phyloP scores from a whole-genome alignment of 2,888 invertebrate species.

The Spodoptera exigua region DNA sequence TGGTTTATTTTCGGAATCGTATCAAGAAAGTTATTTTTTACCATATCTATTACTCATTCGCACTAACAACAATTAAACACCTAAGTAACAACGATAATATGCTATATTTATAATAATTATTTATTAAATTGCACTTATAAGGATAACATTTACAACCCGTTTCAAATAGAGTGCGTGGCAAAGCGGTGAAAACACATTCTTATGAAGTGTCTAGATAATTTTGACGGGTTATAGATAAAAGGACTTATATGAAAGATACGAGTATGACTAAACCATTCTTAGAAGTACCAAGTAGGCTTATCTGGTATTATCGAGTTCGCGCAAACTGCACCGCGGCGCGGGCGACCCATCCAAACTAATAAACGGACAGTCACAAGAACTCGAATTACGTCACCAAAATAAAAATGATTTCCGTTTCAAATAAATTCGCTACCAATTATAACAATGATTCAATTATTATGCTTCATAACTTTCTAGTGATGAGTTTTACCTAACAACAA shows the following conservation, averaged over 20 bases:
- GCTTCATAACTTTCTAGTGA: conserved; percentile 41
- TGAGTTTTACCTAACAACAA: conserved; percentile 3
- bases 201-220: not conserved
- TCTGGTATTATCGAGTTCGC: conserved; percentile 54
- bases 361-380: conserved; percentile 53
- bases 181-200: not conserved
- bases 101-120: too few relatives aligned
- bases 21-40: too few relatives aligned
- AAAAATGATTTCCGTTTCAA: conserved; percentile 41
- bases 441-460: conserved; percentile 1
- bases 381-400: conserved; percentile 50
- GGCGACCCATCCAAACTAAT: conserved; percentile 38
- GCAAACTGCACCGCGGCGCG: conserved; percentile 34
- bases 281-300: conserved; percentile 50
- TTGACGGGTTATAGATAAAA: conserved; percentile 40
- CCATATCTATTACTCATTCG: too few relatives aligned
- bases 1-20: too few relatives aligned
- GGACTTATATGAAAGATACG: conserved; percentile 35
- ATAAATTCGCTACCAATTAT: conserved; percentile 30
- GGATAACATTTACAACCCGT: too few relatives aligned
- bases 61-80: too few relatives aligned
- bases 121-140: too few relatives aligned
- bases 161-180: too few relatives aligned
- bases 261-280: conserved; percentile 44
- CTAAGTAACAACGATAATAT: too few relatives aligned